phyloP scores from a whole-genome alignment of 1,140 invertebrate genomes.

The Meloidogyne exigua region DNA sequence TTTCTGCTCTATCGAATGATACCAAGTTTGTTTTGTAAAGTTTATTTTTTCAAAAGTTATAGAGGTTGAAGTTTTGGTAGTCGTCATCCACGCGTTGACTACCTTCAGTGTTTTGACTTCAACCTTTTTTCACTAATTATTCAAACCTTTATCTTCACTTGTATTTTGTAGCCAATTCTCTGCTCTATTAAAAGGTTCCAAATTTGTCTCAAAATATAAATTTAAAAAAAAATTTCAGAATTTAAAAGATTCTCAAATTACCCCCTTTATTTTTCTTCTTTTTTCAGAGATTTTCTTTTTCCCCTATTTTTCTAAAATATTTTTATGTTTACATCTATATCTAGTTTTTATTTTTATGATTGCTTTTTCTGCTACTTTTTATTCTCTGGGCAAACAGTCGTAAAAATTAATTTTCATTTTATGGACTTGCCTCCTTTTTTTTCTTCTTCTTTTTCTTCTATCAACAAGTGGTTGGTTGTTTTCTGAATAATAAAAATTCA shows the following conservation, averaged over 20 bases:
- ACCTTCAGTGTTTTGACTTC: background rate
- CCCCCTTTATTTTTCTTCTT: too few species aligned
- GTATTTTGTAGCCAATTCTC: background rate
- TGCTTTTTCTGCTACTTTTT: background rate
- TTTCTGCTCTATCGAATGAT: conserved; percentile 4
- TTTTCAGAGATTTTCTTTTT: background rate
- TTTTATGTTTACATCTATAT: background rate
- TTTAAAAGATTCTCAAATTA: background rate
- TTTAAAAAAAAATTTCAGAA: background rate
- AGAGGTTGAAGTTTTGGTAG: too few species aligned
- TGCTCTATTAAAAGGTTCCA: background rate
- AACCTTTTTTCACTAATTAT: background rate
- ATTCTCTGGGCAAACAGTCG: conserved; percentile 26
- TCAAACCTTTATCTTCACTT: background rate
- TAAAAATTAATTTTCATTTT: conserved; percentile 35
- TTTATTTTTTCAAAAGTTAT: background rate
- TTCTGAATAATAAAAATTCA: background rate
- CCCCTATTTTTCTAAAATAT: background rate
- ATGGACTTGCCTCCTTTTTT: conserved; percentile 18
- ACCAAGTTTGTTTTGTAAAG: background rate
- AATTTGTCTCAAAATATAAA: background rate
- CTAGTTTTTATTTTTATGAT: background rate
- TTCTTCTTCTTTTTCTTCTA: background rate
- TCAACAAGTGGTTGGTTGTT: background rate
- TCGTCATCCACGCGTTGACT: too few species aligned